Conservation (phyloP, 1,140 invertebrate species). For the Notospermus geniculatus region DNA sequence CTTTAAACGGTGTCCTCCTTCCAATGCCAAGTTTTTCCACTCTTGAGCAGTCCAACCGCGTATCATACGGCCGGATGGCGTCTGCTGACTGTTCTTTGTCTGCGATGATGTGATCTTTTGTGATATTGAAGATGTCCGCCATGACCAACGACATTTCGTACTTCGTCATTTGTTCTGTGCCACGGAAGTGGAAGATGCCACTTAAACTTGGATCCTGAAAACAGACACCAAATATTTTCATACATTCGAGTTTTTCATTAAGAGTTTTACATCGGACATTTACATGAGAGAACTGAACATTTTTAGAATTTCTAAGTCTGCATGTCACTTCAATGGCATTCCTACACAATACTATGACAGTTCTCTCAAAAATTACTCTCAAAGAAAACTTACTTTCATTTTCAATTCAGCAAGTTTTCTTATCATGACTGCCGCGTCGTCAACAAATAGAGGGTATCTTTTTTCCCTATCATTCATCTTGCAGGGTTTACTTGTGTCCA, state of each 20-base stretch:
- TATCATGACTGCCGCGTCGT: conserved; percentile 57
- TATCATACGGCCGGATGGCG: conserved; percentile 56
- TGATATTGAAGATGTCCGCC: conserved; percentile 54
- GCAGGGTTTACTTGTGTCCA: conserved; percentile 22
- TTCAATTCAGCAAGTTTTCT: conserved; percentile 43
- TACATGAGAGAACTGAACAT: conserved; percentile 6
- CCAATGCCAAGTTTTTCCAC: conserved; percentile 52
- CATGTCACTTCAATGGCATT: background rate
- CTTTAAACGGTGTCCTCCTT: conserved; percentile 54
- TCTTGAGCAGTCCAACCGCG: conserved; percentile 53
- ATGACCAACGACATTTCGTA: conserved; percentile 61
- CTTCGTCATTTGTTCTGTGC: conserved; percentile 61
- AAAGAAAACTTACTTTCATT: conserved; percentile 39
- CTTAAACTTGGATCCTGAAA: conserved; percentile 35
- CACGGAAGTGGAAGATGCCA: conserved; percentile 61
- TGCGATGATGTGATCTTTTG: conserved; percentile 47
- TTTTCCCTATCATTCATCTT: conserved; percentile 57
- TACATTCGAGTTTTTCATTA: no score
- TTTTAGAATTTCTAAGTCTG: background rate
- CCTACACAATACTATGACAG: no score
- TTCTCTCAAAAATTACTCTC: no score
- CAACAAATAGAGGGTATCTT: conserved; percentile 57
- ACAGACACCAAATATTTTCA: no score
- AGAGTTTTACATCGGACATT: background rate
- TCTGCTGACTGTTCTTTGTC: conserved; percentile 41